phyloP scores from a whole-genome alignment of 2,113 vertebrate genomes.

The Albula glossodonta region DNA sequence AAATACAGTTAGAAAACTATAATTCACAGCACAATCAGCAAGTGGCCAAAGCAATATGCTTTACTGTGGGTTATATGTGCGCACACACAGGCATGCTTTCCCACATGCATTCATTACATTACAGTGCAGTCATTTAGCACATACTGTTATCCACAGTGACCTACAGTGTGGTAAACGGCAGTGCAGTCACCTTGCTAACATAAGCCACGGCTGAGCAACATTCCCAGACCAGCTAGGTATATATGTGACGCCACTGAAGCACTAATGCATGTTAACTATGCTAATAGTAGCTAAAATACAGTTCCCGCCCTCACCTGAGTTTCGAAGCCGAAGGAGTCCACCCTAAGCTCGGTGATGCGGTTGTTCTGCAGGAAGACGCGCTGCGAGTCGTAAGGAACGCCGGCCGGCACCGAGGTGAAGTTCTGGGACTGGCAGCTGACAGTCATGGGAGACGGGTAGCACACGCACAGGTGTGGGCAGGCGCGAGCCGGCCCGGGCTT shows the following conservation, averaged over 20 bases:
- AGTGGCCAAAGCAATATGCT: not conserved
- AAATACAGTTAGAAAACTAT: too few species aligned
- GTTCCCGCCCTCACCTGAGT: slow-evolving; percentile 70
- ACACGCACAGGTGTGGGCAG: slow-evolving; percentile 91
- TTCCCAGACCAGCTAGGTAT: too few species aligned
- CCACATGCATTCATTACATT: too few species aligned
- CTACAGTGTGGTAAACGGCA: too few species aligned
- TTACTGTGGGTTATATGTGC: not conserved
- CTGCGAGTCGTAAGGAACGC: slow-evolving; percentile 86
- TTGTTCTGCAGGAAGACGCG: slow-evolving; percentile 98
- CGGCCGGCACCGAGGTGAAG: slow-evolving; percentile 86
- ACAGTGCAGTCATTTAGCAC: too few species aligned
- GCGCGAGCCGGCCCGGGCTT: slow-evolving; percentile 72
- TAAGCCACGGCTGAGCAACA: too few species aligned
- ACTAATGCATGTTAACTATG: too few species aligned
- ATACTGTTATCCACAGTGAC: too few species aligned
- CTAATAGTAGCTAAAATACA: too few species aligned
- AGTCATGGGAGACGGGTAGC: slow-evolving; percentile 92
- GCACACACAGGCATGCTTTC: not conserved
- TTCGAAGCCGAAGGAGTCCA: slow-evolving; percentile 90
- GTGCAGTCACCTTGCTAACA: too few species aligned
- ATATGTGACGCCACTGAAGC: too few species aligned
- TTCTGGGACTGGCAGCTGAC: slow-evolving; percentile 98
- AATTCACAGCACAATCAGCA: not conserved
- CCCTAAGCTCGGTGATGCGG: slow-evolving; percentile 87